These are phyloP conservation scores for Dilophus febrilis DNA, from an alignment of 2,888 invertebrate species.

Conservation along the genomic window DNA sequence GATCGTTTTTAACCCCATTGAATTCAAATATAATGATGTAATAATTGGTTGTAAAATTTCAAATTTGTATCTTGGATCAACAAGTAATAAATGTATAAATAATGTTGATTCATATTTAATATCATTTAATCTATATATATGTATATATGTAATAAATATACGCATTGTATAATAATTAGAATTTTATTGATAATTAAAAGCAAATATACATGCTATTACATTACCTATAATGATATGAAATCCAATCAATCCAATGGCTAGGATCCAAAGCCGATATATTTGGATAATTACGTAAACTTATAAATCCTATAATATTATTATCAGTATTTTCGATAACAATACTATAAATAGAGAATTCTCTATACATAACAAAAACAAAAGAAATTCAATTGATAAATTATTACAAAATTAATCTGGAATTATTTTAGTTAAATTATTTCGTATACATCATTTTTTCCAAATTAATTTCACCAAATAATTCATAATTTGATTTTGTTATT, in stretches of 20 bases:
- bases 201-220: too few relatives aligned
- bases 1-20: neutral
- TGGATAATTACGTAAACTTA: neutral
- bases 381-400: too few relatives aligned
- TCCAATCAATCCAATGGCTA: neutral
- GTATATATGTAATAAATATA: too few relatives aligned
- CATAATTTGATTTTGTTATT: neutral
- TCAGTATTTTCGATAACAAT: neutral
- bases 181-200: too few relatives aligned
- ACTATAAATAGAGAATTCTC: neutral
- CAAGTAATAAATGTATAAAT: neutral
- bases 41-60: neutral
- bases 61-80: neutral
- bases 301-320: neutral
- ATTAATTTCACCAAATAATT: neutral
- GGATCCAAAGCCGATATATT: neutral
- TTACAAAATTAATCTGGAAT: too few relatives aligned
- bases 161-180: too few relatives aligned
- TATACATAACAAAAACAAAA: neutral
- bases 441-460: neutral
- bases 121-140: neutral
- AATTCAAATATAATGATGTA: neutral
- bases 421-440: too few relatives aligned
- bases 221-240: neutral
- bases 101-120: neutral